Conservation (phyloP, 2,888 invertebrate species). For the Cryptocheilus praepositus region DNA sequence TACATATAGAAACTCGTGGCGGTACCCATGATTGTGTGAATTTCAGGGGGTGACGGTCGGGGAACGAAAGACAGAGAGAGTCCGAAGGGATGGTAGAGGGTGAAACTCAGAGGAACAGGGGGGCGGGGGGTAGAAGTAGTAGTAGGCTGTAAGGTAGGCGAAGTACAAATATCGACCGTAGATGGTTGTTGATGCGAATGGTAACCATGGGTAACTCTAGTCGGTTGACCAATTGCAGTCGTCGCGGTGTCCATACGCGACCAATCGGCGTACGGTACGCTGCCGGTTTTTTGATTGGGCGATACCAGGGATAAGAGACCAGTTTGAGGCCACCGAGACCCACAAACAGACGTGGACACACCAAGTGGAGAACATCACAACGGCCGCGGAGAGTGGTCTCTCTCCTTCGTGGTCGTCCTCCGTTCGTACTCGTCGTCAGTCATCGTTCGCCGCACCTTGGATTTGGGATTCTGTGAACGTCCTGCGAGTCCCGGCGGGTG, state of each 20-base stretch:
- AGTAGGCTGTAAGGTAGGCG: constrained; percentile 43
- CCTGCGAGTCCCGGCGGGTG: too few species aligned
- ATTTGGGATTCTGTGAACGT: too few species aligned
- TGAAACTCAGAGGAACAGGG: constrained; percentile 14
- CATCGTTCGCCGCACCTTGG: too few species aligned
- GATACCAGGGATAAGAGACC: constrained; percentile 72
- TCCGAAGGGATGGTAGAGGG: constrained; percentile 14
- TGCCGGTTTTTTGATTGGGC: constrained; percentile 72
- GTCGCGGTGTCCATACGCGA: constrained; percentile 67
- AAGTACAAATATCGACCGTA: constrained; percentile 69
- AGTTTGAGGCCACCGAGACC: constrained; percentile 66
- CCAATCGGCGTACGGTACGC: constrained; percentile 62
- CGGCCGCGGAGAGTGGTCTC: too few species aligned
- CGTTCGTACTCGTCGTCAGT: constrained; percentile 8
- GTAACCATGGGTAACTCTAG: constrained; percentile 71
- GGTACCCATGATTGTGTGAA: background rate
- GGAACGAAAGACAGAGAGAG: constrained; percentile 5
- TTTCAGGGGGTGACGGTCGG: background rate
- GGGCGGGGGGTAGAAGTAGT: constrained; percentile 16
- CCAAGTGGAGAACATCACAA: constrained; percentile 59
- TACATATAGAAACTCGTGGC: background rate
- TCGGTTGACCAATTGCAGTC: constrained; percentile 68
- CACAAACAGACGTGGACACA: constrained; percentile 68
- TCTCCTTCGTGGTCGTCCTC: too few species aligned
- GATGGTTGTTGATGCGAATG: constrained; percentile 72